These are phyloP conservation scores for Mus spicilegus DNA, from an alignment of 2,113 vertebrate species.

Conservation along the genomic window DNA sequence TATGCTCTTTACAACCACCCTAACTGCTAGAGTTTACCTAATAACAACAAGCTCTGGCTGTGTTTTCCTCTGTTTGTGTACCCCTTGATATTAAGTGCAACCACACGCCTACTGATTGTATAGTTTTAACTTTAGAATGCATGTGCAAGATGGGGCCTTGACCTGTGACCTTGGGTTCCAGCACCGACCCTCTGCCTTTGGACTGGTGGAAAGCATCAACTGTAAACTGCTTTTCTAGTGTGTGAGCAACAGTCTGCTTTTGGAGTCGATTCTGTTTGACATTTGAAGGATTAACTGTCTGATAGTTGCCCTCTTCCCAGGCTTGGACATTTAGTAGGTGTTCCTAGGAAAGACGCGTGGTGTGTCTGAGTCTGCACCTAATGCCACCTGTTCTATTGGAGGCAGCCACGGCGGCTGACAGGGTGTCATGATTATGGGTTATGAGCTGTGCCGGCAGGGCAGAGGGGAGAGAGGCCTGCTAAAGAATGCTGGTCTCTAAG, in stretches of 20 bases:
- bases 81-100: neutral
- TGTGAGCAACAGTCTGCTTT: neutral
- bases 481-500: neutral
- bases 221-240: neutral
- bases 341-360: neutral
- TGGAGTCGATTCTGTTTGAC: conserved; percentile 40
- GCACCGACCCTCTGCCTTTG: neutral
- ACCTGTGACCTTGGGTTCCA: neutral
- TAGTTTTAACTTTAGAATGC: neutral
- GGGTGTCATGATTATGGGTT: neutral
- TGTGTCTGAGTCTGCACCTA: neutral
- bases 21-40: neutral
- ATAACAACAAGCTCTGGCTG: neutral
- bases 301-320: neutral
- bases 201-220: neutral
- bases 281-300: neutral
- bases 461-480: neutral
- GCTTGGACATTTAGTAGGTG: neutral
- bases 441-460: neutral
- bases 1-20: neutral
- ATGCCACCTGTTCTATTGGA: neutral
- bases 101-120: neutral
- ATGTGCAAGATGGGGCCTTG: neutral
- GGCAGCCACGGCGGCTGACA: neutral
- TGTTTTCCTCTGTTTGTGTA: neutral